phyloP scores from a whole-genome alignment of 2,888 invertebrate genomes.

The Cerastis leucographa region DNA sequence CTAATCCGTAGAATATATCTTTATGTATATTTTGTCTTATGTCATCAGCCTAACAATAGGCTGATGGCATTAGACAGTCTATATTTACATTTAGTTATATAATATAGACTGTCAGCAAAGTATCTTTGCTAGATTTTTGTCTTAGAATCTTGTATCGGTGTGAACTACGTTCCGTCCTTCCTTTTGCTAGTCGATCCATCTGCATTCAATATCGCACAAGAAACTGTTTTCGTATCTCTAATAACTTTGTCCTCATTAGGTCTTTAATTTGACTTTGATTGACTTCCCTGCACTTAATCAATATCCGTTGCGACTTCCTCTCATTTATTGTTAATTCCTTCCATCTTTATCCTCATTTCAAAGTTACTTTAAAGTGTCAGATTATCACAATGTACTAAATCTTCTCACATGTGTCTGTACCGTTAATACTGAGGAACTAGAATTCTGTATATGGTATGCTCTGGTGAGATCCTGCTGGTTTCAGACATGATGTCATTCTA shows the following conservation, averaged over 20 bases:
- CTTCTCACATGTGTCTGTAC: conserved; percentile 48
- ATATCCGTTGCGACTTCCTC: conserved; percentile 41
- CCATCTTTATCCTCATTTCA: conserved; percentile 7
- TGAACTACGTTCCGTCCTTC: background rate
- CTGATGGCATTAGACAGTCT: too few species aligned
- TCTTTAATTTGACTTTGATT: conserved; percentile 36
- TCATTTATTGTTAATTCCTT: conserved; percentile 5
- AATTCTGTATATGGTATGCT: conserved; percentile 57
- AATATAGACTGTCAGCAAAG: too few species aligned
- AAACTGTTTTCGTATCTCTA: background rate
- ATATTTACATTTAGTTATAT: too few species aligned
- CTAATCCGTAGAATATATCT: background rate
- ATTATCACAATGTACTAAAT: conserved; percentile 45
- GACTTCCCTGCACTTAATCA: conserved; percentile 16
- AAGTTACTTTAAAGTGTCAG: conserved; percentile 22
- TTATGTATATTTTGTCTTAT: background rate
- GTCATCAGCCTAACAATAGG: background rate
- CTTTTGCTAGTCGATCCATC: background rate
- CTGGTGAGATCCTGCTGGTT: conserved; percentile 47
- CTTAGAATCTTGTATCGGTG: background rate
- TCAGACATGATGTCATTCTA: conserved; percentile 65
- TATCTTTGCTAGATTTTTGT: background rate
- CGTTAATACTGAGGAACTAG: conserved; percentile 61
- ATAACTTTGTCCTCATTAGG: conserved; percentile 7
- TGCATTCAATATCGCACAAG: background rate